These are phyloP conservation scores for Anabas testudineus DNA, from an alignment of 2,797 vertebrate species.

Conservation along the genomic window DNA sequence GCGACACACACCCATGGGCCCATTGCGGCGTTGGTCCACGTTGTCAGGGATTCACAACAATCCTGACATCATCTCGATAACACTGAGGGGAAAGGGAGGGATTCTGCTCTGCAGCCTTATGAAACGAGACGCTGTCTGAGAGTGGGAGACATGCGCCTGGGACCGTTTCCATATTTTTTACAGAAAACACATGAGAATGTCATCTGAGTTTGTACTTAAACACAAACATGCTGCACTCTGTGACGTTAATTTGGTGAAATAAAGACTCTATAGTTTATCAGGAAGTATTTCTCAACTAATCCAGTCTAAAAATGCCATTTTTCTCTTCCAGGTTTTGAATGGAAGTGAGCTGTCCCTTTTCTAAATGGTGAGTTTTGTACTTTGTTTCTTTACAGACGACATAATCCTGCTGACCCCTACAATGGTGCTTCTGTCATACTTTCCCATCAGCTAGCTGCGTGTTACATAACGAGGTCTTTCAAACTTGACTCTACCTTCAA, in stretches of 20 bases:
- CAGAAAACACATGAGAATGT: slow-evolving; percentile 41
- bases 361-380: not conserved
- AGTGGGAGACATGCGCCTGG: slow-evolving; percentile 13
- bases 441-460: slow-evolving; percentile 13
- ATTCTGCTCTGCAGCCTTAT: not conserved
- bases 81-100: slow-evolving; percentile 26
- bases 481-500: slow-evolving; percentile 29
- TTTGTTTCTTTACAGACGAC: slow-evolving; percentile 3
- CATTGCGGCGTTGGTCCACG: slow-evolving; percentile 20
- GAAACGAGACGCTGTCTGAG: slow-evolving; percentile 27
- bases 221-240: not conserved
- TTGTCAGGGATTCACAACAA: slow-evolving; percentile 67
- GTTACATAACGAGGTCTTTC: slow-evolving; percentile 56
- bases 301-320: not conserved
- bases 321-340: slow-evolving; percentile 18
- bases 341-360: not conserved
- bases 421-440: slow-evolving; percentile 37
- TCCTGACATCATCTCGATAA: slow-evolving; percentile 63
- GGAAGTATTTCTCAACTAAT: not conserved
- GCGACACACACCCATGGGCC: slow-evolving; percentile 46
- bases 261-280: not conserved
- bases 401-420: slow-evolving; percentile 23
- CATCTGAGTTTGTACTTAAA: slow-evolving; percentile 19
- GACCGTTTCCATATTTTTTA: slow-evolving; percentile 43
- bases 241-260: no score